Conservation (phyloP, 2,888 invertebrate species). For the Nomada ruficornis region DNA sequence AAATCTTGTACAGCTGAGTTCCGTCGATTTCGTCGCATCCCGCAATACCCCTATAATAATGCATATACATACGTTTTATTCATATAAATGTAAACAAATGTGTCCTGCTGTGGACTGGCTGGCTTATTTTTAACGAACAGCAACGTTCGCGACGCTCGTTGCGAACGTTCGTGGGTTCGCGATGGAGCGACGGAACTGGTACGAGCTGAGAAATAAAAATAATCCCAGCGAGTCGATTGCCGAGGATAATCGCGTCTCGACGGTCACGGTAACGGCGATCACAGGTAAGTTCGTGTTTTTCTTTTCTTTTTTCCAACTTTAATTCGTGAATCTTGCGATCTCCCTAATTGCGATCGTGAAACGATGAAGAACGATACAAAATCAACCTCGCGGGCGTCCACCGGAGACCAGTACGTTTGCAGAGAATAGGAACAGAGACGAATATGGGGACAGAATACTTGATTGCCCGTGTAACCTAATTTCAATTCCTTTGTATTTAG, state of each 20-base stretch:
- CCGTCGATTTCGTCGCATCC: slow-evolving; percentile 24
- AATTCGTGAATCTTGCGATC: slow-evolving; percentile 4
- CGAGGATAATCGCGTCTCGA: slow-evolving; percentile 8
- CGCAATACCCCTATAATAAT: slow-evolving; percentile 26
- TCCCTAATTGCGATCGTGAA: slow-evolving; percentile 29
- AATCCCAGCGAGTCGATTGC: slow-evolving; percentile 46
- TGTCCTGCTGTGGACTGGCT: slow-evolving; percentile 35
- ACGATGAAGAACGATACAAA: slow-evolving; percentile 60
- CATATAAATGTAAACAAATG: slow-evolving; percentile 63
- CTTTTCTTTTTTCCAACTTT: not conserved
- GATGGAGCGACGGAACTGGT: not conserved
- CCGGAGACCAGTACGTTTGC: slow-evolving; percentile 27
- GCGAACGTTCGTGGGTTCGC: not conserved
- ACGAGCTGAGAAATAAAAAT: slow-evolving; percentile 19
- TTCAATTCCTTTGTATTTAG: slow-evolving; percentile 84
- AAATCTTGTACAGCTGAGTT: slow-evolving; percentile 6
- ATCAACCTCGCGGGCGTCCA: slow-evolving; percentile 45
- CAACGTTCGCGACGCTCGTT: not conserved
- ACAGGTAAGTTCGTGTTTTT: slow-evolving; percentile 28
- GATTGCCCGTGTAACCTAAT: slow-evolving; percentile 81
- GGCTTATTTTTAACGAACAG: slow-evolving; percentile 33
- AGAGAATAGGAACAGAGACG: slow-evolving; percentile 78
- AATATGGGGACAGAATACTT: slow-evolving; percentile 79
- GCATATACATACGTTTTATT: slow-evolving; percentile 44
- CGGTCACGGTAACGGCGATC: slow-evolving; percentile 42